Base-by-base conservation (phyloP, 1,140 invertebrate genomes). In the Papilio polyxenes region DNA sequence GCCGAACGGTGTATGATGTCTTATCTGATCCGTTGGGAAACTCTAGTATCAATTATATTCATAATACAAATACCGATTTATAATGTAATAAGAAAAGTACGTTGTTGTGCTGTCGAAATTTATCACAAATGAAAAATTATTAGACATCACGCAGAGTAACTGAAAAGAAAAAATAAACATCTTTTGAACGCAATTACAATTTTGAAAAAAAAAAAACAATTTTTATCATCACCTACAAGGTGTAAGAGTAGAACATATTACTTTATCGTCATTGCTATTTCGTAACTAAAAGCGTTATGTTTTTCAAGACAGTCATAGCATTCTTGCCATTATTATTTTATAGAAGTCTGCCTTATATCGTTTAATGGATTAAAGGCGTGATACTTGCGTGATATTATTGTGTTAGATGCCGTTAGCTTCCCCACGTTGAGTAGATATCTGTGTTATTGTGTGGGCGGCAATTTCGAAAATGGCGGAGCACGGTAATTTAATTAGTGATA, bases 1-100 rank as follows among this genome's bases (percentile, higher is more conserved):
- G 17, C 75, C 75, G 75, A 77, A 51, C 75, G 75, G 75, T 77
- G 75, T 77, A 51, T 9, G 44, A 77, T 77, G 44, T 51, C 49
- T 23, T 20, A 53, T 31, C 20, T 53, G 75, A 53, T 23, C 49
- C 48, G 75, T 9, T 53, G 75, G 49, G 75, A 77, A 77, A 77
- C 75, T 77, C 3, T 75, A 75, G 44, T 62, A 23, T 20, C 59
- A 62, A 37, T n/a, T 20, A 59, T n/a, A 59, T n/a, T 20, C 17
- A 9, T 59, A 59, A 59, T 59, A 59, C 17, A 20, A 59, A 59
- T 59, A n/a, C 17, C 17, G n/a, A n/a, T 56, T n/a, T 59, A 20
- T 20, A 20, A 59, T 8, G 56, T 59, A 53, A 53, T 17, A 17
- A 53, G 51, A 53, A 53, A 20, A 20, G 8, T n/a, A 8, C 23